phyloP scores from a whole-genome alignment of 2,888 invertebrate genomes.

The Conus canariensis region DNA sequence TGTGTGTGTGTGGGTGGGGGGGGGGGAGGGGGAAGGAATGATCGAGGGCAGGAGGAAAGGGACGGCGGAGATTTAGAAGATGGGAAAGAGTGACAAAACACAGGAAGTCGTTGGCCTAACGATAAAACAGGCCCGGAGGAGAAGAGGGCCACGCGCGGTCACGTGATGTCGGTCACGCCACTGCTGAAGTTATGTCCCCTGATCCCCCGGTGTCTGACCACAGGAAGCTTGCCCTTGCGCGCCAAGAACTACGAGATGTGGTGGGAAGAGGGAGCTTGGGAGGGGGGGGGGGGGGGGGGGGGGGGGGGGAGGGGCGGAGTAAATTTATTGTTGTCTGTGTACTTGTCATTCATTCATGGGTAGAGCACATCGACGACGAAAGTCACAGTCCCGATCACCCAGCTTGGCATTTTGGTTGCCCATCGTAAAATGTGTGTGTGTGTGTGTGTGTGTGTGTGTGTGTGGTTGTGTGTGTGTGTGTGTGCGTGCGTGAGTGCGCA shows the following conservation, averaged over 20 bases:
- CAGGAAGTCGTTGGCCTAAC: conserved; percentile 5
- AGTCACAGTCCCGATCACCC: no score
- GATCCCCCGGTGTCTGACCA: no score
- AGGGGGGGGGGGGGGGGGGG: no score
- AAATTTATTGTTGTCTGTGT: neutral
- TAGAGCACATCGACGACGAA: no score
- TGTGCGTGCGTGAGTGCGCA: neutral
- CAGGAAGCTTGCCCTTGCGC: no score
- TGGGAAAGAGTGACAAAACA: neutral
- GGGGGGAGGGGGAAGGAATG: neutral
- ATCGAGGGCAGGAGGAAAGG: neutral
- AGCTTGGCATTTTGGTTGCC: no score
- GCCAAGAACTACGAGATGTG: no score
- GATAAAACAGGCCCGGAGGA: neutral
- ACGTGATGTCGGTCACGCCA: neutral
- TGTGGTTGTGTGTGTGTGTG: conserved; percentile 6
- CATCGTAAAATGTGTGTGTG: no score
- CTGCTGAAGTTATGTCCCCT: neutral
- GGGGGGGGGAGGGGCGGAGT: no score
- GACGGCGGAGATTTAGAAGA: neutral
- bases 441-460: conserved; percentile 14
- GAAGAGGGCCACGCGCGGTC: neutral
- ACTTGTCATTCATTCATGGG: no score
- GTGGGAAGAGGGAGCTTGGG: no score
- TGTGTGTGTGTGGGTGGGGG: neutral